These are phyloP conservation scores for Helobdella robusta DNA, from an alignment of 2,888 invertebrate species.

Conservation along the genomic window DNA sequence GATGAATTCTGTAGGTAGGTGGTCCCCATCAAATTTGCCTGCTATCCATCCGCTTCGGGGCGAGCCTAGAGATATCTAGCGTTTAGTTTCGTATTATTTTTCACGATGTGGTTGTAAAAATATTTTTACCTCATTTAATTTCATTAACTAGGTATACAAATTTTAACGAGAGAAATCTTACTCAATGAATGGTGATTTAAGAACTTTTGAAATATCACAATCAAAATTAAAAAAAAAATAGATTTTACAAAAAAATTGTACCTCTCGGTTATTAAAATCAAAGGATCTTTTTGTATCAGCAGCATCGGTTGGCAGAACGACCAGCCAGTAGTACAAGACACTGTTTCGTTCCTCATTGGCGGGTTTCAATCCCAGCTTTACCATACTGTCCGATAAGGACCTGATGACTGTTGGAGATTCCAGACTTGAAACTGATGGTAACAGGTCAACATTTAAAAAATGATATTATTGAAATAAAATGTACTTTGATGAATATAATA, in stretches of 20 bases:
- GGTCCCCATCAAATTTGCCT: slow-evolving; percentile 70
- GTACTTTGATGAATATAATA: too few species aligned
- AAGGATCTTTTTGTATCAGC: slow-evolving; percentile 67
- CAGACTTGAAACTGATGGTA: too few species aligned
- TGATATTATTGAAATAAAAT: too few species aligned
- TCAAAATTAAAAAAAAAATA: not conserved
- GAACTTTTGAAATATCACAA: not conserved
- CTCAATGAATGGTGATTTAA: not conserved
- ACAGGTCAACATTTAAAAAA: too few species aligned
- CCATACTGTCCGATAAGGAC: slow-evolving; percentile 25
- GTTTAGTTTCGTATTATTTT: not conserved
- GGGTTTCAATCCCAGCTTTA: slow-evolving; percentile 37
- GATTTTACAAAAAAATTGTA: too few species aligned
- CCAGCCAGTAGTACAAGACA: slow-evolving; percentile 88
- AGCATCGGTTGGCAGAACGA: slow-evolving; percentile 73
- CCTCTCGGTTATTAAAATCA: slow-evolving; percentile 53
- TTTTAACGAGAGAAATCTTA: too few species aligned
- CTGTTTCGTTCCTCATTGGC: slow-evolving; percentile 96
- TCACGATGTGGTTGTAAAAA: not conserved
- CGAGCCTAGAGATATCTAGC: not conserved
- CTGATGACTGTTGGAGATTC: slow-evolving; percentile 27
- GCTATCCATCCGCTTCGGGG: slow-evolving; percentile 66
- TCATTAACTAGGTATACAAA: too few species aligned
- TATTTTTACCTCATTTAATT: not conserved
- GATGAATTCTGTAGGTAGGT: slow-evolving; percentile 75